phyloP scores from a whole-genome alignment of 1,140 invertebrate genomes.

The Brachionus rubens region DNA sequence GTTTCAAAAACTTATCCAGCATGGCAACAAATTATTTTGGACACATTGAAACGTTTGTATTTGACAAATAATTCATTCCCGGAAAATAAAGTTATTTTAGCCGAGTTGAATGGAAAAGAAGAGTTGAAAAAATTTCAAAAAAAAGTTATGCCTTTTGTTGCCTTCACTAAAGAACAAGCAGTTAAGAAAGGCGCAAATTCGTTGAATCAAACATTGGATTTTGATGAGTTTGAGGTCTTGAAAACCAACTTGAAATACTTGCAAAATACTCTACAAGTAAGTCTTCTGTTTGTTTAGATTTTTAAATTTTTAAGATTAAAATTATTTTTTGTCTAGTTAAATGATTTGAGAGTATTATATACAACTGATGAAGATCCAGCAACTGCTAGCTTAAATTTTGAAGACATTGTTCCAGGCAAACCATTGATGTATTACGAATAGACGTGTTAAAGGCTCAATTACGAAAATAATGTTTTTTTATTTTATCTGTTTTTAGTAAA shows the following conservation, averaged over 20 bases:
- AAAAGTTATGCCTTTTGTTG: conserved; percentile 47
- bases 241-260: conserved; percentile 38
- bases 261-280: conserved; percentile 29
- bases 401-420: conserved; percentile 39
- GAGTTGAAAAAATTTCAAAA: conserved; percentile 46
- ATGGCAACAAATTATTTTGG: conserved; percentile 45
- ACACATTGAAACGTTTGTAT: conserved; percentile 31
- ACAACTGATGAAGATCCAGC: conserved; percentile 10
- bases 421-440: conserved; percentile 39
- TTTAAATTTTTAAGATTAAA: neutral
- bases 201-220: conserved; percentile 41
- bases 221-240: conserved; percentile 38
- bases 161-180: conserved; percentile 28
- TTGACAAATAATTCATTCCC: conserved; percentile 23
- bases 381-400: conserved; percentile 1
- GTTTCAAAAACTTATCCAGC: conserved; percentile 26
- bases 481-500: too few relatives aligned
- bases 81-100: conserved; percentile 30
- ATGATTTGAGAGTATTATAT: conserved; percentile 26
- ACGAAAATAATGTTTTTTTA: too few relatives aligned
- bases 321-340: neutral
- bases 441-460: too few relatives aligned
- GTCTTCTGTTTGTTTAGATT: too few relatives aligned
- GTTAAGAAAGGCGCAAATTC: conserved; percentile 5
- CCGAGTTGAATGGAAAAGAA: neutral